Percentiles rank a stretch among this genome's conserved stretches.
Evolutionary conservation across 2,888 invertebrate species (phyloP).

Genomic region (Danaus chrysippus): DNA sequence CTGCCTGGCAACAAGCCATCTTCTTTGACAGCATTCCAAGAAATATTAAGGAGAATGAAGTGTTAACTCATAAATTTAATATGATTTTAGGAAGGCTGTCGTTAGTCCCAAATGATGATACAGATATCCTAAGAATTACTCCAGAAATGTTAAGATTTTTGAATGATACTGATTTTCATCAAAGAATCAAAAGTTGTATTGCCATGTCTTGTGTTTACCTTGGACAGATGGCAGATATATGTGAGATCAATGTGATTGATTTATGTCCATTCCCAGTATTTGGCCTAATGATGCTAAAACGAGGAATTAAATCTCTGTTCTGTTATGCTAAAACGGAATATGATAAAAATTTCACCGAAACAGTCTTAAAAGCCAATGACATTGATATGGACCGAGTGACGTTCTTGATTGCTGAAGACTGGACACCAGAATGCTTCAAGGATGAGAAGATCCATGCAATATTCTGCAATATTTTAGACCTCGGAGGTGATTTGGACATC

Average conservation of each 20-base stretch:
- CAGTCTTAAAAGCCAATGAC: conserved; percentile 62
- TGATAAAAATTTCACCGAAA: conserved; percentile 63
- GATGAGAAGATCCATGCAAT: conserved; percentile 73
- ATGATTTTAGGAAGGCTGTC: conserved; percentile 59
- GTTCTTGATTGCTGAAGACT: conserved; percentile 55
- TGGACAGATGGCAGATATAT: conserved; percentile 56
- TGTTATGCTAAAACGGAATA: conserved; percentile 58
- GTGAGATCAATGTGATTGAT: conserved; percentile 72
- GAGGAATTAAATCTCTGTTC: conserved; percentile 64
- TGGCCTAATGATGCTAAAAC: conserved; percentile 78
- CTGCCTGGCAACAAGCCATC: conserved; percentile 90
- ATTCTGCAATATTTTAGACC: conserved; percentile 74
- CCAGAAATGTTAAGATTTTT: conserved; percentile 61
- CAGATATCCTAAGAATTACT: conserved; percentile 48
- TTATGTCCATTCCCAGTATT: conserved; percentile 81
- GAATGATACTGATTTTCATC: conserved; percentile 71
- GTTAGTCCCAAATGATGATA: conserved; percentile 43
- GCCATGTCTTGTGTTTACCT: conserved; percentile 58
- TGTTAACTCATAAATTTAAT: conserved; percentile 49
- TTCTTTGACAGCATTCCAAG: conserved; percentile 78
- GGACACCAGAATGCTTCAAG: conserved; percentile 45
- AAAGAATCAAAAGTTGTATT: conserved; percentile 56
- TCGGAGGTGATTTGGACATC: conserved; percentile 78
- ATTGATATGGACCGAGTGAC: conserved; percentile 56
- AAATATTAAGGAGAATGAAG: conserved; percentile 45